Evolutionary conservation across 2,888 invertebrate species (phyloP), one percentile per base, ranked within the genome.

Genomic region (Chydorus sphaericus): DNA sequence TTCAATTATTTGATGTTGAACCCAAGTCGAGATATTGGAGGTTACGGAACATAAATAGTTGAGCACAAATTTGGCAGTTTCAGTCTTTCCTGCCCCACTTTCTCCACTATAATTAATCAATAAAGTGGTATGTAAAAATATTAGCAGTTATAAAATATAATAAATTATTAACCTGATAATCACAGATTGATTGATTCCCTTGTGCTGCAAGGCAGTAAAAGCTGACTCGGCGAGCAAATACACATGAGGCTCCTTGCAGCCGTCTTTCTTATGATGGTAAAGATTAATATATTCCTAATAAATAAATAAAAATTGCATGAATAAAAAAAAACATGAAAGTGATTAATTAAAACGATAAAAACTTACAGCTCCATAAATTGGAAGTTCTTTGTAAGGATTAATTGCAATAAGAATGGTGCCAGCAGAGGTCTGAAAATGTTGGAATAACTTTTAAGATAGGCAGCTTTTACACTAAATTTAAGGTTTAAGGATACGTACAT

Each of bases 1-100:
- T 70, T 92, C 92, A 26, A 92, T 76, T 63, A 92, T 92, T 74
- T 92, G 91, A 68, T 92, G 90, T 67, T 92, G 90, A n/a, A 91
- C 87, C 91, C 91, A 92, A 1, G 90, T 85, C 59, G 83, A 83
- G 33, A 83, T 82, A 64, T 83, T 82, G 62, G 81, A 82, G 7
- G 85, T 86, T 7, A 91, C 88, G 14, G 89, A 85, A 71, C 91
- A 92, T 54, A 92, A 74, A 71, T 91, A 92, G 70, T 91, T 90
- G 59, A 92, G 75, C 62, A 92, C 89, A 66, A 91, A 81, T 69
- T 91, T 88, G 3, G 91, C 92, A 54, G 87, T 89, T 71, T 92
- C 91, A 1, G 92, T 92, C 73, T 92, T 92, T 53, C 92, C 92
- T 4, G 91, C 90, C 5, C 92, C 91, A 64, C 88, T 88, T 62